Conservation (phyloP, 2,797 vertebrate species). For the Psittacula echo region DNA sequence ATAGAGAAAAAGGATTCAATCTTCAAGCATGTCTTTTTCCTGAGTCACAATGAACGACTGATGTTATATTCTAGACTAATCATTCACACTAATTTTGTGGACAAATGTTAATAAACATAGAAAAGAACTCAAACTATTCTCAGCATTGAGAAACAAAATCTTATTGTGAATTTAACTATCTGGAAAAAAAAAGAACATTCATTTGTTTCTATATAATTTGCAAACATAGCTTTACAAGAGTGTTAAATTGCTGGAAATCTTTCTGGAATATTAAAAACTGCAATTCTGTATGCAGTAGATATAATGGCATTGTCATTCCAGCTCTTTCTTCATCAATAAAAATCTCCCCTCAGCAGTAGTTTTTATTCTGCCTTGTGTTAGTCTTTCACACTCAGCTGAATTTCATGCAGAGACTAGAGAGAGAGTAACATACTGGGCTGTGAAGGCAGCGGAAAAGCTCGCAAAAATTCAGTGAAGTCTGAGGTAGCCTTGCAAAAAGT, state of each 20-base stretch:
- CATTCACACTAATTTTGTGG: not conserved
- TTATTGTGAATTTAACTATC: not conserved
- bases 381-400: not conserved
- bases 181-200: not conserved
- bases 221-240: not conserved
- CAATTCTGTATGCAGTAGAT: not conserved
- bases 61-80: not conserved
- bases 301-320: not conserved
- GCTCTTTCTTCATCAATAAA: not conserved
- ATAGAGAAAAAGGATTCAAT: not conserved
- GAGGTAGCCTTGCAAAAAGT: not conserved
- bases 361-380: not conserved
- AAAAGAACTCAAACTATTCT: not conserved
- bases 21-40: not conserved
- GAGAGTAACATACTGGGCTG: not conserved
- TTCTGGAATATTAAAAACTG: not conserved
- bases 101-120: not conserved
- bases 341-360: not conserved
- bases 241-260: not conserved
- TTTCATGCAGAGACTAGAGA: not conserved
- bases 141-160: not conserved
- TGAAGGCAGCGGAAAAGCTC: not conserved
- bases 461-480: not conserved
- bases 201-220: not conserved
- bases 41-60: not conserved